Evolutionary conservation across 2,888 invertebrate genomes (phyloP).

Genomic region (Amitus sp.): DNA sequence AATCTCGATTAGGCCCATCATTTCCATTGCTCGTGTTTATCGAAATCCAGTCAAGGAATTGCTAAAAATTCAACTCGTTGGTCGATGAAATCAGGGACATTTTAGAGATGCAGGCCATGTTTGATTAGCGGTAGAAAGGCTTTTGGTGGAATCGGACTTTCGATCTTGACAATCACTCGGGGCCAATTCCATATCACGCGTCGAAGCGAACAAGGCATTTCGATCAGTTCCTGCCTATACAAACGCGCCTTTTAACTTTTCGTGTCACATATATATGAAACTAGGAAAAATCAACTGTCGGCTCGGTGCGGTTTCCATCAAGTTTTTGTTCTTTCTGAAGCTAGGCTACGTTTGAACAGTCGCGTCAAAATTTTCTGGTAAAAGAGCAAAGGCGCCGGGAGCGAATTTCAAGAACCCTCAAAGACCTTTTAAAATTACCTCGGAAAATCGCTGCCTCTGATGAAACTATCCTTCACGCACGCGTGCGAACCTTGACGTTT

Average conservation of each 20-base stretch:
- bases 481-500: conserved; percentile 1
- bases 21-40: no score
- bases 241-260: conserved; percentile 32
- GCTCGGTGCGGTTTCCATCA: conserved; percentile 33
- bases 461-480: no score
- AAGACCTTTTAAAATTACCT: no score
- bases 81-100: conserved; percentile 21
- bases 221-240: conserved; percentile 45
- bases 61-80: conserved; percentile 13
- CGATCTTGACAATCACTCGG: conserved; percentile 28
- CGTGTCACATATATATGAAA: conserved; percentile 25
- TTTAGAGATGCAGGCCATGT: conserved; percentile 41
- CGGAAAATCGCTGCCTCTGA: no score
- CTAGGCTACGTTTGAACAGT: background rate
- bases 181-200: conserved; percentile 23
- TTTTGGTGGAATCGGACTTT: conserved; percentile 42
- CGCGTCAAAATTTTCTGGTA: conserved; percentile 20
- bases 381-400: conserved; percentile 4
- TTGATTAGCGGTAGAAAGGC: conserved; percentile 45
- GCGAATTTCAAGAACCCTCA: conserved; percentile 12
- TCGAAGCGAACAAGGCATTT: conserved; percentile 51
- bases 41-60: no score
- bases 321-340: conserved; percentile 17
- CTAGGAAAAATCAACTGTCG: conserved; percentile 39
- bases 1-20: no score